phyloP scores from a whole-genome alignment of 2,888 invertebrate genomes.

The Hylaea fasciaria region DNA sequence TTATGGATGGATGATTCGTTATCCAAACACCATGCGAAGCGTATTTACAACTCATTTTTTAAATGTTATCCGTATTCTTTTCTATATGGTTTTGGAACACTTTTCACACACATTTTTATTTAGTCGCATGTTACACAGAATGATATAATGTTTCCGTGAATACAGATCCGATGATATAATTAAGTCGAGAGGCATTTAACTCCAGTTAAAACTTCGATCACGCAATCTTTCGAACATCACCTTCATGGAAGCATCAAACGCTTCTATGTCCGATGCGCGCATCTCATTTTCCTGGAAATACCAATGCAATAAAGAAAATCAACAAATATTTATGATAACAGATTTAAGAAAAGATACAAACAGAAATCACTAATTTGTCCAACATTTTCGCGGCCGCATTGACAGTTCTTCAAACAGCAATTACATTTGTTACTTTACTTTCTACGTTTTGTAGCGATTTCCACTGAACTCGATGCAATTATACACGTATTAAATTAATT shows the following conservation, averaged over 20 bases:
- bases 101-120: constrained; percentile 29
- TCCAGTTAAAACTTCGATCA: constrained; percentile 53
- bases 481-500: constrained; percentile 48
- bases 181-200: constrained; percentile 44
- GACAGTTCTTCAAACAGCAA: constrained; percentile 27
- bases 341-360: constrained; percentile 30
- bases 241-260: constrained; percentile 81
- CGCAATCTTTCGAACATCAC: constrained; percentile 69
- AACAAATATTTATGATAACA: neutral
- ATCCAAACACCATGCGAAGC: constrained; percentile 38
- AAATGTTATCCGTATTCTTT: constrained; percentile 3
- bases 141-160: constrained; percentile 46
- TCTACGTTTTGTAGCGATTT: constrained; percentile 38
- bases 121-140: constrained; percentile 50
- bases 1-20: neutral
- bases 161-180: constrained; percentile 42
- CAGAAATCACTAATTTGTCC: constrained; percentile 45
- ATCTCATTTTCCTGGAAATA: constrained; percentile 79
- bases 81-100: constrained; percentile 7
- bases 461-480: constrained; percentile 49
- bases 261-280: constrained; percentile 72
- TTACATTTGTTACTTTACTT: constrained; percentile 23
- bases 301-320: constrained; percentile 40
- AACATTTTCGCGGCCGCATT: constrained; percentile 38
- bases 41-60: constrained; percentile 8